A percentile compares a stretch with the other conserved stretches of the same genome.
Conservation (phyloP, 2,797 vertebrate genomes). For the Mormyrus hasselquistii region DNA sequence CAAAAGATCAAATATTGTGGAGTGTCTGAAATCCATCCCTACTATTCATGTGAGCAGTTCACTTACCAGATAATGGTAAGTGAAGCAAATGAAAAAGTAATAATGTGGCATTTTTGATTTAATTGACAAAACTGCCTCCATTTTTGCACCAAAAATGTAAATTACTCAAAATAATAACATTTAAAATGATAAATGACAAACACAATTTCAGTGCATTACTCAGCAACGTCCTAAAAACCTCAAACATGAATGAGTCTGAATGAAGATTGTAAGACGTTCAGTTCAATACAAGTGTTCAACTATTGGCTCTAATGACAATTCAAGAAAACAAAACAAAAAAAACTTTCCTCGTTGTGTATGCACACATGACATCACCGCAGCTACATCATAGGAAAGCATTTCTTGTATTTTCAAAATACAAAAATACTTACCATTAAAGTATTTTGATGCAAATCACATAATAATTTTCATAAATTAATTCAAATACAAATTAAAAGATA, state of each 20-base stretch:
- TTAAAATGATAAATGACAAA: neutral
- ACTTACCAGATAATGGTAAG: neutral
- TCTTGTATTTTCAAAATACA: neutral
- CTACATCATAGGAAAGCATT: neutral
- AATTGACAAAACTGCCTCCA: neutral
- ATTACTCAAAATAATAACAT: neutral
- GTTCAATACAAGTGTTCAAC: neutral
- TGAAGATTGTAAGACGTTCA: neutral
- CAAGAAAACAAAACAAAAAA: neutral
- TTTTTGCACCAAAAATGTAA: neutral
- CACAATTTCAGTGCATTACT: neutral
- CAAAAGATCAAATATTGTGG: neutral
- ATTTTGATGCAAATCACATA: neutral
- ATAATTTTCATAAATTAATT: neutral
- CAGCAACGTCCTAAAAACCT: neutral
- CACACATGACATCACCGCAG: neutral
- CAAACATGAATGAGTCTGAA: neutral
- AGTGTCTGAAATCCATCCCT: neutral
- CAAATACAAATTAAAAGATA: neutral
- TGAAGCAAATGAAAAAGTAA: neutral
- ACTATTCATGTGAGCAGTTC: neutral
- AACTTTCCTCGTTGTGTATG: neutral
- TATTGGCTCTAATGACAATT: neutral
- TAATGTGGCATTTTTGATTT: neutral
- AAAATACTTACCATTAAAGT: neutral